A percentile compares a stretch with the other conserved stretches of the same genome.
Evolutionary conservation across 2,888 invertebrate genomes (phyloP).

Genomic region (Apeira syringaria): DNA sequence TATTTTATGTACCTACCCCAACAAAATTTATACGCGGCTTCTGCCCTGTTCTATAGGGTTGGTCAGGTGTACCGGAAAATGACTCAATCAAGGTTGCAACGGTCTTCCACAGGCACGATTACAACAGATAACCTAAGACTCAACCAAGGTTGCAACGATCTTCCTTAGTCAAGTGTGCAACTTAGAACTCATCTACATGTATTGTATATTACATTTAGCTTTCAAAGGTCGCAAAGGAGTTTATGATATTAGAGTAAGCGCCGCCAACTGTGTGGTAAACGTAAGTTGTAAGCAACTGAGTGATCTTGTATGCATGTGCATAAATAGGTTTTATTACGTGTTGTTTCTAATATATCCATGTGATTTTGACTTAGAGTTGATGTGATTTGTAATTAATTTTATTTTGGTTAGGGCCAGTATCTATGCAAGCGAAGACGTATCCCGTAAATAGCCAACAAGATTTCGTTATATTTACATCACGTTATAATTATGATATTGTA

Average conservation of each 20-base stretch:
- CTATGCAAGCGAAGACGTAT: neutral
- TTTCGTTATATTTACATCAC: too few species aligned
- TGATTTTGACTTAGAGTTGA: conserved; percentile 17
- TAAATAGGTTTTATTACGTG: conserved; percentile 9
- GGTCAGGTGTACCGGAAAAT: too few species aligned
- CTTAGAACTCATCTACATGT: too few species aligned
- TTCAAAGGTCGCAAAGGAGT: conserved; percentile 10
- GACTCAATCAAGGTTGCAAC: too few species aligned
- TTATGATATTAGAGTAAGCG: conserved; percentile 17
- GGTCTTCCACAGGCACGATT: too few species aligned
- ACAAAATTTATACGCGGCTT: too few species aligned
- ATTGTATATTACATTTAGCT: too few species aligned
- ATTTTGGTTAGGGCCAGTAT: conserved; percentile 11
- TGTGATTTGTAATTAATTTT: conserved; percentile 13
- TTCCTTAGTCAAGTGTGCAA: too few species aligned
- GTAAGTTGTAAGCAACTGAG: conserved; percentile 23
- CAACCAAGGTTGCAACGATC: conserved; percentile 2
- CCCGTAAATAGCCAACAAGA: too few species aligned
- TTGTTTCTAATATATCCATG: conserved; percentile 16
- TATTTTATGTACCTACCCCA: too few species aligned
- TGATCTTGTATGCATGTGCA: conserved; percentile 25
- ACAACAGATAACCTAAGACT: neutral
- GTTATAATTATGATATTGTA: too few species aligned
- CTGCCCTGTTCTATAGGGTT: too few species aligned
- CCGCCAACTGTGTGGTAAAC: conserved; percentile 6